Base-by-base conservation (phyloP, 2,888 invertebrate genomes). In the Dorcus parallelipipedus region DNA sequence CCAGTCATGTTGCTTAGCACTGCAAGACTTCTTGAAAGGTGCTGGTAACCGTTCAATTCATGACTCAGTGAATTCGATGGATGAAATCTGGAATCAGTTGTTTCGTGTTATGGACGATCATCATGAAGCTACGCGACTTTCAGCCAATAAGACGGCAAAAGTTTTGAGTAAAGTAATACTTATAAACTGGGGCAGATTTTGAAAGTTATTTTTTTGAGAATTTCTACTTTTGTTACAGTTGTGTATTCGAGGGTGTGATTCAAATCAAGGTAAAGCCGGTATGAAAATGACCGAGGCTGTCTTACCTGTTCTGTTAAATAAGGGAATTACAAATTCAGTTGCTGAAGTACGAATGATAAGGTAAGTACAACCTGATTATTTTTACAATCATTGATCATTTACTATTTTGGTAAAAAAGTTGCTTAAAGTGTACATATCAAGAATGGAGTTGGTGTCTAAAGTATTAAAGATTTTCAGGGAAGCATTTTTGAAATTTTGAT, bases 91-190 rank as follows among this genome's bases (percentile, higher is more conserved):
- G 94, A 81, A 82, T 38, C 89, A 90, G 71, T 78, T 95, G 61
- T 93, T 96, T 75, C 81, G 95, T 17, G 95, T 96, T 0, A 91
- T 95, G 89, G 97, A 97, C 74, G 97, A 97, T 76, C 91, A 95
- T 67, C 96, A 97, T 75, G 95, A 93, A 73, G 91, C 89, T 23
- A 93, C 93, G 0, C 78, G 95, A 50, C 79, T 85, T 59, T 86
- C 90, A 0, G 93, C 93, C 3, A 86, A 84, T 5, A 85, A 84
- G 55, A 88, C 93, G 0, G 84, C 88, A 0, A 83, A 81, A 65
- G 82, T 87, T 17, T 79, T 94, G 10, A 89, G 91, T 66, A 91
- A 91, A 81, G 90, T 91, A 75, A 67, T 14, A 20, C 39, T 14
- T 23, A 38, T 45, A 33, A 26, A 9, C 45, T 38, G 6, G 8